A percentile compares a stretch with the other conserved stretches of the same genome.
Conservation (phyloP, 2,113 vertebrate species). For the Sakesphorus luctuosus region DNA sequence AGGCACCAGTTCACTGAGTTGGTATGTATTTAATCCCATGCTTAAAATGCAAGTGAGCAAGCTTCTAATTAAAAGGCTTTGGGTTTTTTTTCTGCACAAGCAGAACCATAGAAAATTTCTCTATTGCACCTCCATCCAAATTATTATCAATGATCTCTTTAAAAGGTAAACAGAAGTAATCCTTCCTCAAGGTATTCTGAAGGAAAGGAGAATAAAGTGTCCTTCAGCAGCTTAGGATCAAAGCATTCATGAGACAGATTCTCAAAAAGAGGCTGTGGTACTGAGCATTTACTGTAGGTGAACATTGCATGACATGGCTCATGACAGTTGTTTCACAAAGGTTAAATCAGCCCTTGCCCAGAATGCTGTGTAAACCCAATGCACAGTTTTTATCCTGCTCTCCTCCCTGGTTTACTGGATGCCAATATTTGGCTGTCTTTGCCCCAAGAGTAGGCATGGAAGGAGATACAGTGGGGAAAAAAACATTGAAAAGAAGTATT, state of each 20-base stretch:
- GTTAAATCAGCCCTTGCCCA: background rate
- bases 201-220: background rate
- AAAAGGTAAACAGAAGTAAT: background rate
- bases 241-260: background rate
- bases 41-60: background rate
- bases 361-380: background rate
- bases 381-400: background rate
- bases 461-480: background rate
- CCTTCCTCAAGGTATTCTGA: background rate
- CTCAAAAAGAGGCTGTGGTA: background rate
- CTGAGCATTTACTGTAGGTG: too few relatives aligned
- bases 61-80: background rate
- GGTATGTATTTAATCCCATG: background rate
- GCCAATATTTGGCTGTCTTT: background rate
- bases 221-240: background rate
- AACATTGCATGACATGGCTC: background rate
- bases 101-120: background rate
- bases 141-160: background rate
- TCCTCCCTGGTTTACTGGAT: background rate
- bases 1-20: background rate
- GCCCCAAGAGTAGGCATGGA: background rate
- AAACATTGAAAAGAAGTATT: background rate
- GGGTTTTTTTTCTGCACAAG: background rate
- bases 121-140: background rate
- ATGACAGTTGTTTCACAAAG: background rate